Base-by-base conservation (phyloP, 2,113 vertebrate species). In the Puntigrus tetrazona region DNA sequence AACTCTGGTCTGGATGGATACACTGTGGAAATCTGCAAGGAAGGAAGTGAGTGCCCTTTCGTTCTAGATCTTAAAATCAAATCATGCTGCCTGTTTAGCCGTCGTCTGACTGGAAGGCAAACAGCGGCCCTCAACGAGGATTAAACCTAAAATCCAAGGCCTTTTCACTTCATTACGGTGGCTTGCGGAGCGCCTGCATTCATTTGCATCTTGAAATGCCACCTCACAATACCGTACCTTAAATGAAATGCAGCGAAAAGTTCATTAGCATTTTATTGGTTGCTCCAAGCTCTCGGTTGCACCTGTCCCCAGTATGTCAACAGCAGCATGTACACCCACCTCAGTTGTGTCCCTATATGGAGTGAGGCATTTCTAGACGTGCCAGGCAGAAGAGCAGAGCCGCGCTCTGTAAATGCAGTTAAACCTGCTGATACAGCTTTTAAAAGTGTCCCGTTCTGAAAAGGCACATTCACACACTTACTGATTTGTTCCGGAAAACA, bases 1-100 rank as follows among this genome's bases (percentile, higher is more conserved):
- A 34, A 2, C 5, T 70, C 90, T 0, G 94, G 94, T 27, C 89
- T 98, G 81, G 96, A 97, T 82, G 97, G 97, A 87, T 99, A 98
- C 7, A 18, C 92, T 67, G 91, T 99, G 90, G 97, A 99, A 88
- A 83, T 95, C 88, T 91, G 94, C 94, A 94, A 95, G 91, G 96
- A 98, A 57, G 97, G 96, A 96, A 95, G 97, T 99, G 94, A 92
- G 97, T 91, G 47, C 27, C 61, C 18, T 65, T 7, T 63, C 16
- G 59, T 16, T 63, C 59, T 63, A 63, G 25, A 61, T 29, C 2
- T n/a, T 59, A 0, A 31, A 3, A 65, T 31, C 1, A 31, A 67
- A 67, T 38, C 8, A 65, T 3, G 1, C 0, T 31, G 61, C 61
- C 29, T 34, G 29, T 65, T 70, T 38, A 70, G 31, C 9, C 20